Conservation (phyloP, 2,888 invertebrate genomes). For the Candidula unifasciata region DNA sequence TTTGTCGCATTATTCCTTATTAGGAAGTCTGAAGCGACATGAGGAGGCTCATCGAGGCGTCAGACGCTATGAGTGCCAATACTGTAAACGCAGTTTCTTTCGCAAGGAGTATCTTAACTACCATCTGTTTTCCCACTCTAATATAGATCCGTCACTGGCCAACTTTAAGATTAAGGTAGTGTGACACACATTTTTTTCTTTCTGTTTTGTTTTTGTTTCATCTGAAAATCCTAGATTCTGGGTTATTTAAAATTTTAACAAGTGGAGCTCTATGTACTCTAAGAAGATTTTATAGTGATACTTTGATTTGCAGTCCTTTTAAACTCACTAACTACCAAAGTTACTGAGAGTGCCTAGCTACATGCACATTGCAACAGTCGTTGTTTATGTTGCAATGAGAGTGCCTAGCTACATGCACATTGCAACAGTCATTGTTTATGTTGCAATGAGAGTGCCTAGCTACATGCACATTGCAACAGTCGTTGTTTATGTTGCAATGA, state of each 20-base stretch:
- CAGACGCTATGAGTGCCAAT: slow-evolving; percentile 64
- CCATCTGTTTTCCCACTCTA: slow-evolving; percentile 62
- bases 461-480: no score
- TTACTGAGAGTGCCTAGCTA: no score
- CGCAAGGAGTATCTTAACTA: slow-evolving; percentile 69
- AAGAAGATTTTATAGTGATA: background rate
- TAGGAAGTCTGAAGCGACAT: slow-evolving; percentile 69
- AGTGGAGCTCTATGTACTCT: background rate
- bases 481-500: no score
- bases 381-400: no score
- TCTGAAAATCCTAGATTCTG: background rate
- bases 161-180: slow-evolving; percentile 40
- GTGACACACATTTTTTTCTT: background rate
- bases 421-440: no score
- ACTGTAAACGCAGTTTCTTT: slow-evolving; percentile 65
- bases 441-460: no score
- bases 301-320: background rate
- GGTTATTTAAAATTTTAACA: background rate
- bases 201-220: background rate
- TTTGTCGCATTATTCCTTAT: background rate
- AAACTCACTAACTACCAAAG: no score
- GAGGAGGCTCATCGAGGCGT: slow-evolving; percentile 66
- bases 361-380: no score
- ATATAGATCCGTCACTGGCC: slow-evolving; percentile 51
- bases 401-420: no score